A percentile compares a stretch with the other conserved stretches of the same genome.
phyloP scores from a whole-genome alignment of 1,140 invertebrate species.

The Amyelois transitella region DNA sequence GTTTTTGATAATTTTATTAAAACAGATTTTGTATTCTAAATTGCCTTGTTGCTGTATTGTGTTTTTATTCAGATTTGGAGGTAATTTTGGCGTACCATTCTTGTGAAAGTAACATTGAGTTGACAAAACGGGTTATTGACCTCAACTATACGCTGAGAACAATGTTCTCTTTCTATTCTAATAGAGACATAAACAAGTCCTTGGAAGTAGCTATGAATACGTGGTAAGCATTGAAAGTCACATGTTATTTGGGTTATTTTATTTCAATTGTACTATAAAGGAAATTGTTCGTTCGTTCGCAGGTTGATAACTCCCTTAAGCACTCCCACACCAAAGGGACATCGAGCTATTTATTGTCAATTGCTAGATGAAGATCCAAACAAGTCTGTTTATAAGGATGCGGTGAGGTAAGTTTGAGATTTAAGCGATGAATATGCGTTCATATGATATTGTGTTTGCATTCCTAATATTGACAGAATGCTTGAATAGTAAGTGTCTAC shows the following conservation, averaged over 20 bases:
- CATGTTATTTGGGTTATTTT: not conserved
- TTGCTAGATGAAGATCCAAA: conserved; percentile 73
- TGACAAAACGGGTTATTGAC: conserved; percentile 78
- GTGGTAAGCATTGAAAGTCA: conserved; percentile 20
- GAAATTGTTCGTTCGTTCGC: conserved; percentile 5
- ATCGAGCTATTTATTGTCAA: conserved; percentile 70
- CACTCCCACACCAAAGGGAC: conserved; percentile 72
- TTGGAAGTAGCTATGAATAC: conserved; percentile 24
- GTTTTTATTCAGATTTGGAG: conserved; percentile 74
- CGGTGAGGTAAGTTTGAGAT: conserved; percentile 41
- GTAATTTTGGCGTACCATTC: conserved; percentile 78
- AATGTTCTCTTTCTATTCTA: conserved; percentile 34
- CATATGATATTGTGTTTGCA: conserved; percentile 9
- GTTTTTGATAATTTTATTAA: no score
- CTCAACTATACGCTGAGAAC: conserved; percentile 79
- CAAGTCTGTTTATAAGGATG: conserved; percentile 73
- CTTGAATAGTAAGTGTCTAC: no score
- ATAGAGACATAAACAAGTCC: conserved; percentile 54
- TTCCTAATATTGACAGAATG: no score
- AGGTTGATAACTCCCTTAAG: conserved; percentile 65
- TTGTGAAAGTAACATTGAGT: conserved; percentile 77
- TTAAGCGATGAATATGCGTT: not conserved
- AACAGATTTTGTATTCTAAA: not conserved
- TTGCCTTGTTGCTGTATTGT: not conserved
- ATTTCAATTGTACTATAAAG: not conserved